Base-by-base conservation (phyloP, 2,113 vertebrate species). In the Ameiurus melas region DNA sequence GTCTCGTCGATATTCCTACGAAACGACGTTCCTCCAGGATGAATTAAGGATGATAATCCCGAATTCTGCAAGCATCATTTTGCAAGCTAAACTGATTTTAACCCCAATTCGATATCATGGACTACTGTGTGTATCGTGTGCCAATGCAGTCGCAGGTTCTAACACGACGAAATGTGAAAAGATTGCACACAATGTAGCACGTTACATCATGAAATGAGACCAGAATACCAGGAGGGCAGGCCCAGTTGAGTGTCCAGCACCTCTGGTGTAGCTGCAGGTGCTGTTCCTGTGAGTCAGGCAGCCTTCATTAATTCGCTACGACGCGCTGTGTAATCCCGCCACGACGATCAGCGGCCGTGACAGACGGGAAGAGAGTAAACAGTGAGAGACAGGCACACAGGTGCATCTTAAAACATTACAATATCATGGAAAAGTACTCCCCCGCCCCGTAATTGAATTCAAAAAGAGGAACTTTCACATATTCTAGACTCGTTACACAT, bases 271-370 rank as follows among this genome's bases (percentile, higher is more conserved):
- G 73, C 73, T 77, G 10, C 22, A 77, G 73, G 73, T 77, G 73
- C 73, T 5, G 73, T 27, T 51, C 73, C 43, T 5, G 3, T 77
- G 9, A 47, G 39, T 39, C 73, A 47, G 39, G 20, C 39, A 14
- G 73, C 71, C 71, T 73, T 77, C 73, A 27, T 77, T 77, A 77
- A n/a, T 47, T 27, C 20, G 1, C 73, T 13, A 43, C 19, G 22
- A 75, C 4, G 3, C 22, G 36, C 36, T 77, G 73, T 51, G 73
- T 77, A 77, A 77, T 27, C 51, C 57, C 51, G 57, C 3, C 27
- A 57, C 78, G 17, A 10, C 19, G n/a, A 71, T 16, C 81, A 55
- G 80, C 85, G 86, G 51, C 58, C 58, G 1, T 60, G 47, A 89
- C 33, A 4, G 33, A 86, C 30, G 58, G 70, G 19, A 4, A 51